phyloP scores from a whole-genome alignment of 30 jellyfish, hydroid and myxozoan genomes.

The Hydra vulgaris region DNA sequence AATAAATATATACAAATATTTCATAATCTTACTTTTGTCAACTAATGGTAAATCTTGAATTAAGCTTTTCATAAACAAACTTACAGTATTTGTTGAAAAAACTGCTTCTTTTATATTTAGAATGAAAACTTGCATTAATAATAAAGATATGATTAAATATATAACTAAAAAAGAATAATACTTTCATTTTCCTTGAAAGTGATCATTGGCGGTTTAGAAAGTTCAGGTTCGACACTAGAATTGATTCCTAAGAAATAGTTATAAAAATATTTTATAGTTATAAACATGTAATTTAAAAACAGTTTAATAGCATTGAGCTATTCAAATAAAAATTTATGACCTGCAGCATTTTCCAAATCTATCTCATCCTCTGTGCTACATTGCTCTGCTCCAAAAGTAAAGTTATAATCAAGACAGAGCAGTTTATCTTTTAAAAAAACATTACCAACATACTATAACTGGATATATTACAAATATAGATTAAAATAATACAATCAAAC shows the following conservation, averaged over 20 bases:
- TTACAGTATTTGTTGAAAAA: no score
- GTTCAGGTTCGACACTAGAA: not conserved
- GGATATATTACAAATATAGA: not conserved
- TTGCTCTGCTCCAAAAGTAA: not conserved
- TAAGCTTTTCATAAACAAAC: no score
- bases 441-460: not conserved
- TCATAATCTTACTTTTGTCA: no score
- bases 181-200: not conserved
- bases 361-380: not conserved
- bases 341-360: not conserved
- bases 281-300: not conserved
- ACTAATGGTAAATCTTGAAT: no score
- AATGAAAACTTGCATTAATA: no score
- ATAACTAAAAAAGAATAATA: not conserved
- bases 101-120: no score
- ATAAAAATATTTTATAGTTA: not conserved
- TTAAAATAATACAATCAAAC: not conserved
- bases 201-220: not conserved
- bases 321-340: not conserved
- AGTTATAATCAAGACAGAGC: not conserved
- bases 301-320: not conserved
- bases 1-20: no score
- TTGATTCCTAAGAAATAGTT: not conserved
- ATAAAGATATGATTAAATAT: not conserved
- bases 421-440: not conserved